Evolutionary conservation across 1,140 invertebrate genomes (phyloP).

Genomic region (Lordiphosa mommai): DNA sequence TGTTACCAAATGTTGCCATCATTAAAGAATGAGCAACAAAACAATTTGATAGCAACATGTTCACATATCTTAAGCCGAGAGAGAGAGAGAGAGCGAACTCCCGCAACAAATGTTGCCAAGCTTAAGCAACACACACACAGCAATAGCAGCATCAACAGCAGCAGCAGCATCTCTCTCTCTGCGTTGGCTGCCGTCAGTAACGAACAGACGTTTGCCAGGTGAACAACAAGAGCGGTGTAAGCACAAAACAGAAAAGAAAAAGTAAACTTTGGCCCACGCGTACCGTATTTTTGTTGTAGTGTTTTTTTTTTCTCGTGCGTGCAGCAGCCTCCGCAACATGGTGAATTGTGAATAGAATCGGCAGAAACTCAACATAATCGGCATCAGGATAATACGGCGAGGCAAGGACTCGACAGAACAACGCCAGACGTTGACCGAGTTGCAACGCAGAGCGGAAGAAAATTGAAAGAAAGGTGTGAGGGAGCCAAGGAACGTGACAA

Average conservation of each 20-base stretch:
- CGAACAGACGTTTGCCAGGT: slow-evolving; percentile 64
- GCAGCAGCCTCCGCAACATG: slow-evolving; percentile 51
- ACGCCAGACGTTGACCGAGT: slow-evolving; percentile 68
- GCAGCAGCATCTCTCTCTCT: slow-evolving; percentile 32
- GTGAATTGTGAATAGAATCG: slow-evolving; percentile 11
- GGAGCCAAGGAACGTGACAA: not conserved
- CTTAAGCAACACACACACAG: not conserved
- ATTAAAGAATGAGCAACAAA: no score
- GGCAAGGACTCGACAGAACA: slow-evolving; percentile 48
- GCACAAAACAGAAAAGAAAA: slow-evolving; percentile 26
- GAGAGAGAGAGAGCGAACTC: not conserved
- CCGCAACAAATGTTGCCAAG: slow-evolving; percentile 33
- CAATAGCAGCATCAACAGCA: slow-evolving; percentile 30
- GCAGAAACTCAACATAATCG: slow-evolving; percentile 3
- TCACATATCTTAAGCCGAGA: not conserved
- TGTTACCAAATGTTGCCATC: no score
- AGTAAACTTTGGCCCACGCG: slow-evolving; percentile 11
- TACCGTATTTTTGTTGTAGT: slow-evolving; percentile 35
- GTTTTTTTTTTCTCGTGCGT: slow-evolving; percentile 45
- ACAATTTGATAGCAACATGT: not conserved
- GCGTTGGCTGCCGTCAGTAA: slow-evolving; percentile 23
- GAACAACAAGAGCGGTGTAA: slow-evolving; percentile 36
- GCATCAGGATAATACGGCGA: slow-evolving; percentile 34
- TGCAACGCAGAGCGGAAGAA: slow-evolving; percentile 47
- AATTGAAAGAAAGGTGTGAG: not conserved